Evolutionary conservation across 2,797 vertebrate genomes (phyloP).

Genomic region (Channa striata): DNA sequence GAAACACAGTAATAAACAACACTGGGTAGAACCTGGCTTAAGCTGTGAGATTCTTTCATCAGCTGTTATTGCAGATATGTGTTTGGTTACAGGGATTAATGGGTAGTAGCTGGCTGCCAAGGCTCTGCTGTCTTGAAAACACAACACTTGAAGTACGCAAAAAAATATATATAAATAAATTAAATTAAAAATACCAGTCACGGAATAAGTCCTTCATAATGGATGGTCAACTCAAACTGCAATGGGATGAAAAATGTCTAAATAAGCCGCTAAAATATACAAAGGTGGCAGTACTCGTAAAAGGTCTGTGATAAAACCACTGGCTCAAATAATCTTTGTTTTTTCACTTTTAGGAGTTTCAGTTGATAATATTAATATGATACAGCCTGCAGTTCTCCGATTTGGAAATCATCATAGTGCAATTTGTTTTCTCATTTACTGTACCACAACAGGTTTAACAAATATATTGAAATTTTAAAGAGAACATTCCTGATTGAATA

Average conservation of each 20-base stretch:
- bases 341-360: slow-evolving; percentile 17
- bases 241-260: slow-evolving; percentile 51
- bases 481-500: not conserved
- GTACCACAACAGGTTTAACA: not conserved
- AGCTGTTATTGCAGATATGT: slow-evolving; percentile 65
- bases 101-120: slow-evolving; percentile 59
- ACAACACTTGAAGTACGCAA: slow-evolving; percentile 31
- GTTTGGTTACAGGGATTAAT: slow-evolving; percentile 75
- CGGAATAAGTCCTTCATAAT: slow-evolving; percentile 44
- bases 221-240: slow-evolving; percentile 50
- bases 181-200: slow-evolving; percentile 27
- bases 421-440: not conserved
- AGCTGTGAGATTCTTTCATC: slow-evolving; percentile 67
- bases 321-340: slow-evolving; percentile 5
- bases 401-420: not conserved
- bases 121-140: slow-evolving; percentile 57
- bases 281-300: slow-evolving; percentile 4
- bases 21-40: slow-evolving; percentile 55
- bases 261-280: slow-evolving; percentile 28
- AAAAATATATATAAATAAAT: slow-evolving; percentile 14
- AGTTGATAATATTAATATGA: not conserved
- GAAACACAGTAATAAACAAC: slow-evolving; percentile 54
- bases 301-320: slow-evolving; percentile 10
- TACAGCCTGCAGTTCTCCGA: not conserved
- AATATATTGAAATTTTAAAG: not conserved